phyloP scores from a whole-genome alignment of 2,888 invertebrate genomes.

The Pollenia griseotomentosa region DNA sequence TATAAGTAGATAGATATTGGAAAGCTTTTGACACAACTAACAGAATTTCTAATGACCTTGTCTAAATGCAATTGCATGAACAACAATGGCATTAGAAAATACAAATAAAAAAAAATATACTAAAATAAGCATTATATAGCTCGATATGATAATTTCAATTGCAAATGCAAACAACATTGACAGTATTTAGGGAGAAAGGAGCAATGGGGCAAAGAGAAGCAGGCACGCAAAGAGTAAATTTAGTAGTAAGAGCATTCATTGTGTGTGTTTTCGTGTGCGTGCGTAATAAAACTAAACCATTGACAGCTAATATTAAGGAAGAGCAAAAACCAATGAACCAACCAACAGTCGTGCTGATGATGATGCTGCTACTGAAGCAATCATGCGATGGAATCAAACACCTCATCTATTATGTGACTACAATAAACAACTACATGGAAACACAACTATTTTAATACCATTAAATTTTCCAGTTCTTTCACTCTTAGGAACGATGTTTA shows the following conservation, averaged over 20 bases:
- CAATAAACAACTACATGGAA: conserved; percentile 36
- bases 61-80: conserved; percentile 32
- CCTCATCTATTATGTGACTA: conserved; percentile 59
- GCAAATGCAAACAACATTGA: conserved; percentile 21
- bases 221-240: too few species aligned
- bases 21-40: conserved; percentile 22
- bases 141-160: conserved; percentile 17
- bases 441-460: conserved; percentile 19
- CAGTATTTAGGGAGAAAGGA: background rate
- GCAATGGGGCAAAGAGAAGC: too few species aligned
- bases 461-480: background rate
- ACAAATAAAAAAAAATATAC: background rate
- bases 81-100: background rate
- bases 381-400: conserved; percentile 58
- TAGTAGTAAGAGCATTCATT: too few species aligned
- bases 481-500: background rate
- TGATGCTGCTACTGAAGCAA: conserved; percentile 4
- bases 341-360: conserved; percentile 23
- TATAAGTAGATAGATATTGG: background rate
- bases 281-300: background rate
- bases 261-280: background rate
- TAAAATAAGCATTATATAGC: conserved; percentile 18
- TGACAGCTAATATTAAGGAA: background rate
- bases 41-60: conserved; percentile 42
- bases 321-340: conserved; percentile 37